These are phyloP conservation scores for Cryptoleucopteryx plumbea DNA, from an alignment of 2,113 vertebrate species.

Conservation along the genomic window DNA sequence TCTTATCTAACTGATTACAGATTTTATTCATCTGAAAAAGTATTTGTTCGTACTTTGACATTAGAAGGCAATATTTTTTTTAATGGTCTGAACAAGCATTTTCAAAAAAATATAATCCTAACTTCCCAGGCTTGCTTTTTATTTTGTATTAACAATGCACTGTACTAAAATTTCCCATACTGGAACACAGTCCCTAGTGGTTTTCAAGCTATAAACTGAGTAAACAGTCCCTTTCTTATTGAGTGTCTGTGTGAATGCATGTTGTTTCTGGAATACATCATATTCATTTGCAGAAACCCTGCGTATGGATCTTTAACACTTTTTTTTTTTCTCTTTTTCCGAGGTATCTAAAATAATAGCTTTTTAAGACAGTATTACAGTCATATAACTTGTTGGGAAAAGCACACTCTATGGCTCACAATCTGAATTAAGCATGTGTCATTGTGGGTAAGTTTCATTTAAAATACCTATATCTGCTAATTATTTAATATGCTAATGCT, in stretches of 20 bases:
- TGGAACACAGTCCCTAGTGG: slow-evolving; percentile 65
- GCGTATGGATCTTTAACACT: slow-evolving; percentile 59
- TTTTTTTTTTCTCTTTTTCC: not conserved
- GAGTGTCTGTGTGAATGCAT: slow-evolving; percentile 63
- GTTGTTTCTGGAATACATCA: slow-evolving; percentile 68
- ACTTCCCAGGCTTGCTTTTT: slow-evolving; percentile 70
- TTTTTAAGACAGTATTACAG: slow-evolving; percentile 4
- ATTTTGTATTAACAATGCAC: slow-evolving; percentile 70
- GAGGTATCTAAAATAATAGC: slow-evolving; percentile 41
- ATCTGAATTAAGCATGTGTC: slow-evolving; percentile 48
- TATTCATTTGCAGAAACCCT: slow-evolving; percentile 67
- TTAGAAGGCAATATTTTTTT: slow-evolving; percentile 65
- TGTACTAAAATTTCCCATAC: slow-evolving; percentile 69
- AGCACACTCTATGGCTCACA: slow-evolving; percentile 38
- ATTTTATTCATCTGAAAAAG: slow-evolving; percentile 79
- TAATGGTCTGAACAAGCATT: slow-evolving; percentile 65
- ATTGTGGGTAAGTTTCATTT: slow-evolving; percentile 51
- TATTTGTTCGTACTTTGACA: slow-evolving; percentile 75
- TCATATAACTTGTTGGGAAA: slow-evolving; percentile 32
- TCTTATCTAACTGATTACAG: slow-evolving; percentile 90
- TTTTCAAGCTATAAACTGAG: slow-evolving; percentile 71
- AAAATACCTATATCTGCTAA: slow-evolving; percentile 40
- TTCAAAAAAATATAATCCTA: slow-evolving; percentile 57
- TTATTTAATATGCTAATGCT: slow-evolving; percentile 39
- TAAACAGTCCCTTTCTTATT: slow-evolving; percentile 70